These are phyloP conservation scores for Invenusta paracnida DNA, from an alignment of 2,888 invertebrate genomes.

Conservation along the genomic window DNA sequence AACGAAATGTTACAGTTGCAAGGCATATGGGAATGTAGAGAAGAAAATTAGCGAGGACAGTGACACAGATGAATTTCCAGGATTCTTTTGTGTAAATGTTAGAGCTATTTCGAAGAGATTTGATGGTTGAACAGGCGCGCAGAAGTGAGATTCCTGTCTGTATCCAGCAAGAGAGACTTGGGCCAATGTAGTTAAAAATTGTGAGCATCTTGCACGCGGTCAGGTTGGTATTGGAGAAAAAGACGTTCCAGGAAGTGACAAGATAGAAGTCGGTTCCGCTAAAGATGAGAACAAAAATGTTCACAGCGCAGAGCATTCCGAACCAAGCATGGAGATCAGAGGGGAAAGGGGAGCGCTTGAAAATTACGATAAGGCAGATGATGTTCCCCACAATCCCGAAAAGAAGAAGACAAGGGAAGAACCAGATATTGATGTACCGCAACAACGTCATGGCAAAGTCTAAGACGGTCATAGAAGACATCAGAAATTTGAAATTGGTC, in stretches of 20 bases:
- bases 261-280: conserved; percentile 30
- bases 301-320: background rate
- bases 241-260: background rate
- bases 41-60: background rate
- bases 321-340: background rate
- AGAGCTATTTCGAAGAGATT: background rate
- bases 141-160: conserved; percentile 7
- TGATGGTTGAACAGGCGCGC: background rate
- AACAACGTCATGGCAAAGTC: no score
- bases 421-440: conserved; percentile 9
- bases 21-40: background rate
- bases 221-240: background rate
- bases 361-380: background rate
- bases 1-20: background rate
- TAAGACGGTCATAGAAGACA: no score
- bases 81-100: background rate
- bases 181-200: conserved; percentile 7
- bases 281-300: background rate
- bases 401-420: background rate
- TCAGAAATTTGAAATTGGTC: no score
- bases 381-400: conserved; percentile 1
- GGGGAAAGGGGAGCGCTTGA: background rate
- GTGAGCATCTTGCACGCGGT: background rate
- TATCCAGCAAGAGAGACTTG: background rate
- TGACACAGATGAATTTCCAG: background rate